phyloP scores from a whole-genome alignment of 2,797 vertebrate genomes.

The Amblyraja radiata region DNA sequence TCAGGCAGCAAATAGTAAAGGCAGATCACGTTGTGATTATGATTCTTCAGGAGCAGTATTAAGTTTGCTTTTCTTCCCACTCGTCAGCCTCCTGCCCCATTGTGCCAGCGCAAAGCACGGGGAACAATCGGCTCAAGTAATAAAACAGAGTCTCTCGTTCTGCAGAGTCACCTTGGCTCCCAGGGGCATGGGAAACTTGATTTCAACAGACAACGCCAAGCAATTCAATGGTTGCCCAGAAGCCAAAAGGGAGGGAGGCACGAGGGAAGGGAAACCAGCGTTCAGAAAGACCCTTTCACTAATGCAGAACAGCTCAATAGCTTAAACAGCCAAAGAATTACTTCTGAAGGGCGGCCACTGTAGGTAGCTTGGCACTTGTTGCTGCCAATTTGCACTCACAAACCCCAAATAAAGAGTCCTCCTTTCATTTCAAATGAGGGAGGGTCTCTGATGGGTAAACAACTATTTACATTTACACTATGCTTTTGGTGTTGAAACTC shows the following conservation, averaged over 20 bases:
- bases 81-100: neutral
- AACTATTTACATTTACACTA: neutral
- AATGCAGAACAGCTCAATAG: neutral
- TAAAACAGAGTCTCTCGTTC: slow-evolving; percentile 7
- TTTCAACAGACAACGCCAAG: neutral
- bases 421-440: neutral
- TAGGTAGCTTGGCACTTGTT: neutral
- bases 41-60: neutral
- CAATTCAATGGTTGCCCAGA: neutral
- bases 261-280: neutral
- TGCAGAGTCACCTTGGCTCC: slow-evolving; percentile 29
- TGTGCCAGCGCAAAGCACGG: neutral
- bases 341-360: neutral
- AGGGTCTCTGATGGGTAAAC: too few relatives aligned
- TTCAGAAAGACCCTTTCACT: neutral
- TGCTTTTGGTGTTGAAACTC: neutral
- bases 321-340: neutral
- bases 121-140: slow-evolving; percentile 1
- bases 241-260: neutral
- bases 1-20: neutral
- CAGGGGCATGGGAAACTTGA: slow-evolving; percentile 23
- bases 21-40: neutral
- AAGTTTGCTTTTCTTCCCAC: neutral
- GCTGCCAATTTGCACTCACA: neutral
- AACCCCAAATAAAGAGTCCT: neutral